These are phyloP conservation scores for Alviniconcha marisindica DNA, from an alignment of 1,140 invertebrate genomes.

Conservation along the genomic window DNA sequence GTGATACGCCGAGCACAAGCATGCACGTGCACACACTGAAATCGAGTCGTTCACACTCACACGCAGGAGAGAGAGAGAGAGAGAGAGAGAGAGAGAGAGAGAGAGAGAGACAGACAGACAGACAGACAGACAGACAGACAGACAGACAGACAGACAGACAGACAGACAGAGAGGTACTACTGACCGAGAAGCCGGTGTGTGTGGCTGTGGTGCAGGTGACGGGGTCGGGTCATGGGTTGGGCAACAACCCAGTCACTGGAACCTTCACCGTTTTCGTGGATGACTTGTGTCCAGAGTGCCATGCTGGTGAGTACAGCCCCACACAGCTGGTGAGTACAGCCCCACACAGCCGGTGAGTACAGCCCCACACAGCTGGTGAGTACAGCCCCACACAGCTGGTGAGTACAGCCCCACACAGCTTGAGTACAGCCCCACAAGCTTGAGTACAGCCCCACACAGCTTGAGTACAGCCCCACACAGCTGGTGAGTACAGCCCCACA, in stretches of 20 bases:
- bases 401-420: too few relatives aligned
- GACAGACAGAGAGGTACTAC: conserved; percentile 14
- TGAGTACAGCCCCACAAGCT: too few relatives aligned
- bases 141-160: conserved; percentile 23
- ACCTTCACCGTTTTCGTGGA: conserved; percentile 60
- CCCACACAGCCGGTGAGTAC: too few relatives aligned
- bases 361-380: too few relatives aligned
- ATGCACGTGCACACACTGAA: too few relatives aligned
- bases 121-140: neutral
- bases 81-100: conserved; percentile 17
- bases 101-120: neutral
- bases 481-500: too few relatives aligned
- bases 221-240: conserved; percentile 52
- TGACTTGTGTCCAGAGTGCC: conserved; percentile 65
- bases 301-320: conserved; percentile 49
- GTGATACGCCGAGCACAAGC: too few relatives aligned
- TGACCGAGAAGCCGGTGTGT: neutral
- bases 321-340: too few relatives aligned
- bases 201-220: conserved; percentile 18
- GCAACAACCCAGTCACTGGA: conserved; percentile 58
- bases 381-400: too few relatives aligned
- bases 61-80: conserved; percentile 6
- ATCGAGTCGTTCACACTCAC: too few relatives aligned
- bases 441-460: too few relatives aligned
- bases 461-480: too few relatives aligned